Conservation (phyloP, 2,113 vertebrate species). For the Calypte anna region DNA sequence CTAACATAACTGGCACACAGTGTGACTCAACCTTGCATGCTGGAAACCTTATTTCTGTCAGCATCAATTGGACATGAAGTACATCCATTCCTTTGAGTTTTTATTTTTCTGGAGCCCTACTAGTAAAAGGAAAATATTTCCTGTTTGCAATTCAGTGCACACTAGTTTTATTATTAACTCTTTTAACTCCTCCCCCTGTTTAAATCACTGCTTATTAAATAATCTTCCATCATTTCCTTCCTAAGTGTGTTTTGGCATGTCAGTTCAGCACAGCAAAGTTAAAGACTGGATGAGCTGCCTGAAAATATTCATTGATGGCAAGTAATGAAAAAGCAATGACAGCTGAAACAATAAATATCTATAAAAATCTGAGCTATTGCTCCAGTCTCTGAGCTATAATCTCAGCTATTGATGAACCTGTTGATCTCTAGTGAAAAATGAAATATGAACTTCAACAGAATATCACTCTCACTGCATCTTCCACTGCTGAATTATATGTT, state of each 20-base stretch:
- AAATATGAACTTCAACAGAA: slow-evolving; percentile 30
- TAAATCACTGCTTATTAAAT: slow-evolving; percentile 67
- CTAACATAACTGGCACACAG: slow-evolving; percentile 36
- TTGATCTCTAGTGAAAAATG: slow-evolving; percentile 39
- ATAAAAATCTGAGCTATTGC: neutral
- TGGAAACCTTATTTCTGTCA: slow-evolving; percentile 63
- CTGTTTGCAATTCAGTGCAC: slow-evolving; percentile 31
- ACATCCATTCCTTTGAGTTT: slow-evolving; percentile 18
- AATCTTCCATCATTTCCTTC: slow-evolving; percentile 58
- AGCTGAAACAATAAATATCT: slow-evolving; percentile 37
- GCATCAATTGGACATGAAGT: slow-evolving; percentile 59
- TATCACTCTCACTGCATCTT: neutral
- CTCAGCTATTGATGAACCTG: slow-evolving; percentile 12
- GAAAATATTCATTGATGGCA: slow-evolving; percentile 58
- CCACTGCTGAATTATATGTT: neutral
- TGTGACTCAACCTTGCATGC: slow-evolving; percentile 63
- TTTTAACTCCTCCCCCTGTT: slow-evolving; percentile 54
- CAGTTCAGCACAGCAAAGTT: slow-evolving; percentile 34
- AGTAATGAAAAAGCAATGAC: slow-evolving; percentile 40
- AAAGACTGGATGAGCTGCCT: slow-evolving; percentile 30
- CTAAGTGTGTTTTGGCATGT: slow-evolving; percentile 23
- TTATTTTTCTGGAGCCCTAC: slow-evolving; percentile 60
- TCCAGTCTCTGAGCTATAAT: neutral
- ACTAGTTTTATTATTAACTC: slow-evolving; percentile 57
- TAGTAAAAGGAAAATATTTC: slow-evolving; percentile 59